A percentile compares a stretch with the other conserved stretches of the same genome.
phyloP scores from a whole-genome alignment of 2,797 vertebrate genomes.

The Loris lydekkerianus region DNA sequence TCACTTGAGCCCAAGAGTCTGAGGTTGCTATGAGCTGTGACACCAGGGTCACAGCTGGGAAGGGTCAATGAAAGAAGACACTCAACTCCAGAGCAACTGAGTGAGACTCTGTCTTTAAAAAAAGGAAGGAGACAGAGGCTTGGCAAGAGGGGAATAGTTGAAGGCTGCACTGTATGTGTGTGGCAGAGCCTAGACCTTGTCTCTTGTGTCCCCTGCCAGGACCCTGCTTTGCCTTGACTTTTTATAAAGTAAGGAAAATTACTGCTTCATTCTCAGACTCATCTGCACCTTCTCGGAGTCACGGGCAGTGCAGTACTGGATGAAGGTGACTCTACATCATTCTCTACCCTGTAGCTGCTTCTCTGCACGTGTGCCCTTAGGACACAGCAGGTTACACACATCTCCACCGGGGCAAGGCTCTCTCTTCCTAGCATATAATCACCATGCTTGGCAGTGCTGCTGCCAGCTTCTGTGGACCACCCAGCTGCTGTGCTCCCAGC shows the following conservation, averaged over 20 bases:
- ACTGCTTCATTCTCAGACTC: background rate
- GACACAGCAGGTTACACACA: background rate
- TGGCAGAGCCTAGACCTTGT: background rate
- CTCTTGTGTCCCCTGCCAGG: background rate
- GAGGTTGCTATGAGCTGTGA: too few relatives aligned
- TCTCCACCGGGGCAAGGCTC: background rate
- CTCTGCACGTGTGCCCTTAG: background rate
- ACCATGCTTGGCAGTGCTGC: background rate
- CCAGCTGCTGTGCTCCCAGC: background rate
- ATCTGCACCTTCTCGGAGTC: background rate
- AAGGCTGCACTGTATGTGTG: fast-evolving
- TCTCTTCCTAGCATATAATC: background rate
- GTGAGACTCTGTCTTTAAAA: background rate
- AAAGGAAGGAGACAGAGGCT: background rate
- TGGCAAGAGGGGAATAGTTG: background rate
- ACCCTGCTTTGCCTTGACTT: background rate
- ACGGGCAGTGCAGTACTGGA: background rate
- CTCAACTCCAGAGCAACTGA: too few relatives aligned
- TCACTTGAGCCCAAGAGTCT: too few relatives aligned
- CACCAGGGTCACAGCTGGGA: too few relatives aligned
- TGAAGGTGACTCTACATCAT: background rate
- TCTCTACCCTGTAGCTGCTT: background rate
- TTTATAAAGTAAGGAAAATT: background rate
- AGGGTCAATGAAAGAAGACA: too few relatives aligned
- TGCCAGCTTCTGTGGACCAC: background rate